These are phyloP conservation scores for Pheosia gnoma DNA, from an alignment of 2,888 invertebrate species.

Conservation along the genomic window DNA sequence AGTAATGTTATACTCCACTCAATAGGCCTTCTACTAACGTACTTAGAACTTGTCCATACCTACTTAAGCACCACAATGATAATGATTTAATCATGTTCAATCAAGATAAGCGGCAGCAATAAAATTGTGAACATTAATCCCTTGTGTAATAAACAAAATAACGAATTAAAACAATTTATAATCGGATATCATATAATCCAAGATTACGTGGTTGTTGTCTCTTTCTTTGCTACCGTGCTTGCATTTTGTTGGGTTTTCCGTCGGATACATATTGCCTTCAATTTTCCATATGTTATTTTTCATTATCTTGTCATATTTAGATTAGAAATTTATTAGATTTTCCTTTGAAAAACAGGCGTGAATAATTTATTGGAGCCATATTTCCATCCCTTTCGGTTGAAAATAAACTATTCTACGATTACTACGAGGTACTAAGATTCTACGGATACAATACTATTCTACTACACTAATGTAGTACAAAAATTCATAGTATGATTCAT, in stretches of 20 bases:
- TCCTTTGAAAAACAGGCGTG: background rate
- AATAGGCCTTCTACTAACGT: background rate
- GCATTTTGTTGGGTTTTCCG: background rate
- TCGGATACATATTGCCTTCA: background rate
- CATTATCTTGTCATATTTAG: background rate
- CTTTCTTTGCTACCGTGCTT: slow-evolving; percentile 18
- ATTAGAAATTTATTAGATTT: background rate
- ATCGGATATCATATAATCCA: slow-evolving; percentile 25
- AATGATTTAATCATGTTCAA: slow-evolving; percentile 53
- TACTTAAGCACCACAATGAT: slow-evolving; percentile 14
- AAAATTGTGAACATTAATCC: slow-evolving; percentile 64
- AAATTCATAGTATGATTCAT: no score
- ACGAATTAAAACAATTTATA: slow-evolving; percentile 30
- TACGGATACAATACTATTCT: no score
- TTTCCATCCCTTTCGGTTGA: slow-evolving; percentile 4
- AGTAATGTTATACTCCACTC: no score
- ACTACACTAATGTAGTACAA: no score
- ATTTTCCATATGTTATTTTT: background rate
- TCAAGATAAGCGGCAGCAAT: slow-evolving; percentile 63
- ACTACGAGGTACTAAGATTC: no score
- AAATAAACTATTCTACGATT: background rate
- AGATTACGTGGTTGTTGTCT: slow-evolving; percentile 14
- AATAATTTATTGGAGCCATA: slow-evolving; percentile 9
- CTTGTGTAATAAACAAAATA: slow-evolving; percentile 47
- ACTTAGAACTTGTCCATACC: background rate